Conservation (phyloP, 2,113 vertebrate species). For the Passer domesticus region DNA sequence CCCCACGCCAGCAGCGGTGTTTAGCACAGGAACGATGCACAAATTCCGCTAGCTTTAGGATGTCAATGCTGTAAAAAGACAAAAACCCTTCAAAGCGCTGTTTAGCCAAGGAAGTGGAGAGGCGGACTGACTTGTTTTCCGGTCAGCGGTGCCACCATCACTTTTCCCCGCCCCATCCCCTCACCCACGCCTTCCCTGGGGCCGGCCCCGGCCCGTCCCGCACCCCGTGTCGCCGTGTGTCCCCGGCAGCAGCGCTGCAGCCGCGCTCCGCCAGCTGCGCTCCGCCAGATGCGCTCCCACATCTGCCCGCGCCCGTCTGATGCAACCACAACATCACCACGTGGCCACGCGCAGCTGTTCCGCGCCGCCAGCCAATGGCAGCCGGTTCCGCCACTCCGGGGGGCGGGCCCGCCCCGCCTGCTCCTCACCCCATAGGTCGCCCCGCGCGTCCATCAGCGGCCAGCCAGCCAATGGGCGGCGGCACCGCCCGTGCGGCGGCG, state of each 20-base stretch:
- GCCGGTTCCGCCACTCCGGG: not conserved
- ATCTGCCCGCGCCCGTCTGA: conserved; percentile 13
- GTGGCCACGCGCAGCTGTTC: conserved; percentile 11
- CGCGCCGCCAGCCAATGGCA: not conserved
- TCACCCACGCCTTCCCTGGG: not conserved
- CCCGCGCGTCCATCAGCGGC: not conserved
- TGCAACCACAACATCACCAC: conserved; percentile 67
- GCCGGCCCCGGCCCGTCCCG: not conserved
- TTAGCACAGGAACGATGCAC: fast-evolving
- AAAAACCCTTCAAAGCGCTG: fast-evolving
- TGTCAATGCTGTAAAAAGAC: fast-evolving
- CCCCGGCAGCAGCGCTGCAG: fast-evolving
- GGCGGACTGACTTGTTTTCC: fast-evolving
- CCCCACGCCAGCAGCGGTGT: not conserved
- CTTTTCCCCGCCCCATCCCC: not conserved
- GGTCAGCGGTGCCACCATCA: not conserved
- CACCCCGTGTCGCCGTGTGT: not conserved
- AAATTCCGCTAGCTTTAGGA: fast-evolving
- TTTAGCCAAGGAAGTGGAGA: not conserved
- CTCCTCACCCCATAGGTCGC: not conserved
- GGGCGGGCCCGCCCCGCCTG: not conserved
- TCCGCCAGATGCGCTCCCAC: not conserved
- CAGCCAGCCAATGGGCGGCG: not conserved
- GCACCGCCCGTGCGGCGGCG: not conserved
- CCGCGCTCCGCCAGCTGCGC: not conserved